These are phyloP conservation scores for Podocnemis expansa DNA, from an alignment of 2,113 vertebrate genomes.

Conservation along the genomic window DNA sequence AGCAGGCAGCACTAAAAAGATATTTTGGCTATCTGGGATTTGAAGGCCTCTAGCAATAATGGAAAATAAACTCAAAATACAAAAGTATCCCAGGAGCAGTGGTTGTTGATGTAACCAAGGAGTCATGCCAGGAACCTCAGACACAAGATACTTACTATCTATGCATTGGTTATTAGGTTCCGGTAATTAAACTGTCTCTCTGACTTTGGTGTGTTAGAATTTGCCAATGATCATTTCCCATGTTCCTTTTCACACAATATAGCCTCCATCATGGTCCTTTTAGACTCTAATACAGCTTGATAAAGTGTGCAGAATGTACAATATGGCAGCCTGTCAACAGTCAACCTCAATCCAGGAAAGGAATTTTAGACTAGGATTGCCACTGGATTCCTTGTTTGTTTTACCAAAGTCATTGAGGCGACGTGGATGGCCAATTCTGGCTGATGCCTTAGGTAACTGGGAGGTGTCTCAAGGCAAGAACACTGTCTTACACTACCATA, in stretches of 20 bases:
- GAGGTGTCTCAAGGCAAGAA: neutral
- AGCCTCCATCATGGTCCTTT: slow-evolving; percentile 6
- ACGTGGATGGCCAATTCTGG: neutral
- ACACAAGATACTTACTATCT: slow-evolving; percentile 50
- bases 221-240: slow-evolving; percentile 63
- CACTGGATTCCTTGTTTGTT: too few species aligned
- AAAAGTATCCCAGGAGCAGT: slow-evolving; percentile 74
- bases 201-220: slow-evolving; percentile 49
- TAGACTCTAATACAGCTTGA: neutral
- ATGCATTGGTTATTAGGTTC: slow-evolving; percentile 39
- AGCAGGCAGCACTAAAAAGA: slow-evolving; percentile 82
- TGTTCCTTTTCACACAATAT: slow-evolving; percentile 53
- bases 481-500: neutral
- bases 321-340: neutral
- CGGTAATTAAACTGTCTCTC: slow-evolving; percentile 64
- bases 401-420: slow-evolving; percentile 21
- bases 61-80: slow-evolving; percentile 74
- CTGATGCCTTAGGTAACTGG: accelerated
- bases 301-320: slow-evolving; percentile 42
- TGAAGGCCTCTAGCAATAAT: slow-evolving; percentile 77
- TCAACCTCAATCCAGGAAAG: slow-evolving; percentile 25
- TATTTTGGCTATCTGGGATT: slow-evolving; percentile 78
- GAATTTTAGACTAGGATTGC: neutral
- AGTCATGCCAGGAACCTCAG: slow-evolving; percentile 66
- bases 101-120: slow-evolving; percentile 69